Conservation (phyloP, 2,113 vertebrate species). For the Genyomyrus donnyi region DNA sequence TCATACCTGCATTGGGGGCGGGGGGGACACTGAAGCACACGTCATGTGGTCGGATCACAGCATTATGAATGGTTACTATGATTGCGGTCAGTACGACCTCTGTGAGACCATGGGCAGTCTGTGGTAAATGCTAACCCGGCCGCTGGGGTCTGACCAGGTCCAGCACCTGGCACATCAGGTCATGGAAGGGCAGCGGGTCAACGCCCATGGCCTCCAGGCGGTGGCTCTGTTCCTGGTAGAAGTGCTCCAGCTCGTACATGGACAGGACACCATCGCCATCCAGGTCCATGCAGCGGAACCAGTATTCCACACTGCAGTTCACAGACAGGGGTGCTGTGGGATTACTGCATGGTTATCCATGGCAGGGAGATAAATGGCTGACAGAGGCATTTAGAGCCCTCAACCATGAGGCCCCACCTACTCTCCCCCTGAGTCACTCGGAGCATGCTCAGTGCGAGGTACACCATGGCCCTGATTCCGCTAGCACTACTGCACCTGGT, state of each 20-base stretch:
- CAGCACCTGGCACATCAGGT: constrained; percentile 92
- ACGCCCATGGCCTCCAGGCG: constrained; percentile 97
- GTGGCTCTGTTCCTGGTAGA: constrained; percentile 95
- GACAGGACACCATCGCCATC: constrained; percentile 92
- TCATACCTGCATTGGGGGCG: constrained; percentile 66
- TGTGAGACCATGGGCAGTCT: neutral
- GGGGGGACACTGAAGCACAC: neutral
- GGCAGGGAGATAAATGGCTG: neutral
- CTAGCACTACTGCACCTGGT: neutral
- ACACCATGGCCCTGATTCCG: neutral
- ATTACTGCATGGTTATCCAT: neutral
- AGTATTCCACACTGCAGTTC: constrained; percentile 81
- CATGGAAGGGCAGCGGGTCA: constrained; percentile 91
- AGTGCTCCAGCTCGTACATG: constrained; percentile 95
- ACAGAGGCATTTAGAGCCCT: neutral
- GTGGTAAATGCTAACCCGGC: constrained; percentile 59
- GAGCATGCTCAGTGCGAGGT: neutral
- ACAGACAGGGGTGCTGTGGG: neutral
- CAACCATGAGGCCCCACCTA: neutral
- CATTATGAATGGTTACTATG: neutral
- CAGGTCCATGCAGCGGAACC: constrained; percentile 96
- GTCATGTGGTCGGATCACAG: neutral
- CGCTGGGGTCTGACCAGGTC: constrained; percentile 88
- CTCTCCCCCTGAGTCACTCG: neutral
- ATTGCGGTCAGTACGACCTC: neutral